phyloP scores from a whole-genome alignment of 2,797 vertebrate species.

The Cynopterus sphinx region DNA sequence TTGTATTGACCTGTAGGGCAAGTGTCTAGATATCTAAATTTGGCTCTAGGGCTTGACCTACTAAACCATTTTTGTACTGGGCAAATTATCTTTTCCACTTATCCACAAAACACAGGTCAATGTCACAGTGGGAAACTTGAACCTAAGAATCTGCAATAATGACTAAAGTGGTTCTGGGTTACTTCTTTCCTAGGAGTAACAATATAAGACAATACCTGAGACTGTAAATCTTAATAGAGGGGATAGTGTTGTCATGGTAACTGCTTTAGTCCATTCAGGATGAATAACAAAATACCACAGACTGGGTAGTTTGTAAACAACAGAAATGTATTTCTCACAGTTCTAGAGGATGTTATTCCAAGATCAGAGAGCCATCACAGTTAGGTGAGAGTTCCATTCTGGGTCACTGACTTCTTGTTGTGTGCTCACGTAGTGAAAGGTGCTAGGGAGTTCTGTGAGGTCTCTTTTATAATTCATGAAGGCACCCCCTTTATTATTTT shows the following conservation, averaged over 20 bases:
- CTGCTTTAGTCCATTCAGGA: neutral
- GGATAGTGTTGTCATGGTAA: neutral
- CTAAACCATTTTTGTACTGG: neutral
- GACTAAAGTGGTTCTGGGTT: neutral
- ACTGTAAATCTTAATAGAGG: neutral
- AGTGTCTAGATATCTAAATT: neutral
- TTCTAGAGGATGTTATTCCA: neutral
- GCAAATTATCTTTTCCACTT: neutral
- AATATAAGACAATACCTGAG: neutral
- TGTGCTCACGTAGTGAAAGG: neutral
- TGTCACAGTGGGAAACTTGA: neutral
- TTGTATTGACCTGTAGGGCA: neutral
- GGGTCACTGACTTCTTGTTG: neutral
- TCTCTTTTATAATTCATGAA: neutral
- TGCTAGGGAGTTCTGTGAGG: neutral
- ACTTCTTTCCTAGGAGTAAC: neutral
- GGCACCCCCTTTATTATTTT: neutral
- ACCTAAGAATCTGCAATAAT: neutral
- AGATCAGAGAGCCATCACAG: neutral
- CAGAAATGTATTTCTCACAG: neutral
- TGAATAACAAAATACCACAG: neutral
- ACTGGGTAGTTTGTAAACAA: neutral
- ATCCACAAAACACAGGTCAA: neutral
- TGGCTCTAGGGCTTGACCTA: neutral
- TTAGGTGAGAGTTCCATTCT: neutral